Base-by-base conservation (phyloP, 35 echinoderm and acorn worm genomes). In the Heliocidaris tuberculata region DNA sequence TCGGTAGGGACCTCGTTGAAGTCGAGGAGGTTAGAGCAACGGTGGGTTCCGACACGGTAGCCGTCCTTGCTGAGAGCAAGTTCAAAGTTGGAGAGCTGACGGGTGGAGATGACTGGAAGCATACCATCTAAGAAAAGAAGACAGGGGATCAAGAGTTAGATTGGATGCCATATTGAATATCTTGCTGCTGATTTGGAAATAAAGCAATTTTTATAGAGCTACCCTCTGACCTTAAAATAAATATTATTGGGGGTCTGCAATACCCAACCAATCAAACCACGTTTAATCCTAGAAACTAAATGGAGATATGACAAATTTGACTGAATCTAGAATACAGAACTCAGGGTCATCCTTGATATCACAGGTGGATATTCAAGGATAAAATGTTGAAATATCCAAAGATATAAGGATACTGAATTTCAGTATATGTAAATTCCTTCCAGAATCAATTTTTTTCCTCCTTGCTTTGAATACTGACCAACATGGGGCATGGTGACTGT, bases 401-500 rank as follows among this genome's bases (percentile, higher is more conserved):
- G 8, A 52, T 17, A 16, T 0, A 24, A 5, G 13, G 5, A 65
- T 16, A 65, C 19, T 16, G 60, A 5, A 65, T 8, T 24, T 52
- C 12, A 52, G 50, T 52, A 10, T 52, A 2, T 8, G 50, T 7
- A 65, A 65, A 24, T 0, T 24, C 21, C 60, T 65, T 65, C 21
- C 16, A 6, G 60, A 65, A 52, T 52, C 50, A 52, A 2, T 2
- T 52, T 13, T 65, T 65, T 3, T 65, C 19, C 60, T 65, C 60
- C 16, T 65, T 16, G 24, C 24, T 71, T 4, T 7, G 27, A 78
- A 78, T 24, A 93, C 91, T 93, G 11, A 99, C 98, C 98, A 92
- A 97, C 95, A 96, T 99, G 98, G 54, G 98, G 98, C 98, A 99
- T 97, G 54, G 98, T 99, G 56, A 99, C 95, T n/a, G 97, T 99